Evolutionary conservation across 2,888 invertebrate genomes (phyloP).

Genomic region (Cantharis nigra): DNA sequence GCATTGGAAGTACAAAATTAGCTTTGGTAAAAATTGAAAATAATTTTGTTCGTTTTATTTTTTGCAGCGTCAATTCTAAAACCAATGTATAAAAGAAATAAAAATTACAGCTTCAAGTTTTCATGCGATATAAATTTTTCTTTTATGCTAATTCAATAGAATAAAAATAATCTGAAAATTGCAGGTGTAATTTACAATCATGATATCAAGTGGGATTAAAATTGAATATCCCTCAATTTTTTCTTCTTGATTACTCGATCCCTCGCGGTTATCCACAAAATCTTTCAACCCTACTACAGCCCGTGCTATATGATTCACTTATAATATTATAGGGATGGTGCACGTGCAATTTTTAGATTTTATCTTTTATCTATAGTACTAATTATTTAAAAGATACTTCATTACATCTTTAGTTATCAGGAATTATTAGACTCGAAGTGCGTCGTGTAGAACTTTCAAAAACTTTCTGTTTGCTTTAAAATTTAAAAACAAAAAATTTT

Average conservation of each 20-base stretch:
- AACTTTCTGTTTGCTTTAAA: too few relatives aligned
- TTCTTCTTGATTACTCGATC: constrained; percentile 18
- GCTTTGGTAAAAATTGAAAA: not conserved
- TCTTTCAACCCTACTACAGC: constrained; percentile 16
- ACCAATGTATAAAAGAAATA: not conserved
- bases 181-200: constrained; percentile 29
- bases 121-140: not conserved
- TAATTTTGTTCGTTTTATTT: not conserved
- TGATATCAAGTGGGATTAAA: constrained; percentile 30
- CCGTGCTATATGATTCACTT: not conserved
- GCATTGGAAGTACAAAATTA: not conserved
- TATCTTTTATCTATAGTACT: constrained; percentile 20
- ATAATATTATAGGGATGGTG: constrained; percentile 5
- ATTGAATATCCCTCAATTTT: constrained; percentile 20
- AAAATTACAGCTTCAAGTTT: not conserved
- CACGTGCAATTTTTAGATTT: constrained; percentile 25
- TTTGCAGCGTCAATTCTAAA: not conserved
- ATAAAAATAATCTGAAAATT: constrained; percentile 27
- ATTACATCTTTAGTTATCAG: too few relatives aligned
- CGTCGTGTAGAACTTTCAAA: too few relatives aligned
- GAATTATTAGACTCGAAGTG: too few relatives aligned
- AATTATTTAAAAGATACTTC: constrained; percentile 9
- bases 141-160: not conserved
- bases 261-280: constrained; percentile 24
- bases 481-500: too few relatives aligned